Conservation (phyloP, 2,888 invertebrate species). For the Andricus quercusramuli region DNA sequence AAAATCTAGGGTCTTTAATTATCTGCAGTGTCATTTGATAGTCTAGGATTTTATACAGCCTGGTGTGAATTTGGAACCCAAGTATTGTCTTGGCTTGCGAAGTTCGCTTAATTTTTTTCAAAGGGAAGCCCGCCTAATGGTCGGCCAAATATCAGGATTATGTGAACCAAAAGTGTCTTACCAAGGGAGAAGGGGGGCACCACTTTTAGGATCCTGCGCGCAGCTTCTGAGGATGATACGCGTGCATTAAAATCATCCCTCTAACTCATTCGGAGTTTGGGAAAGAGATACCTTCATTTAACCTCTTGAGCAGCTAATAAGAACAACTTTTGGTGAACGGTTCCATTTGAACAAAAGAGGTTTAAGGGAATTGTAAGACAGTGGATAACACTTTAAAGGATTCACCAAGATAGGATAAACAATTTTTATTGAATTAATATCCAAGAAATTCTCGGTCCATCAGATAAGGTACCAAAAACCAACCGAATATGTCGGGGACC, state of each 20-base stretch:
- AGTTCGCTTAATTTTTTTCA: background rate
- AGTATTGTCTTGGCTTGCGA: background rate
- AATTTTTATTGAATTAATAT: background rate
- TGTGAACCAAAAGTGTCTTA: slow-evolving; percentile 20
- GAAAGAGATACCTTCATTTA: background rate
- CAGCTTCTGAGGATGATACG: background rate
- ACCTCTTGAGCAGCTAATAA: background rate
- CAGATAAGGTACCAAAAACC: background rate
- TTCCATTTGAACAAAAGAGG: background rate
- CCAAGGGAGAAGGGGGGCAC: slow-evolving; percentile 3
- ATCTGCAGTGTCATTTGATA: background rate
- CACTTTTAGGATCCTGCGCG: slow-evolving; percentile 21
- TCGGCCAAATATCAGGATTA: slow-evolving; percentile 19
- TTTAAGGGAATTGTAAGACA: background rate
- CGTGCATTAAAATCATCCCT: background rate
- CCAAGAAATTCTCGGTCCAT: too few species aligned
- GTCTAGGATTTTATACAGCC: background rate
- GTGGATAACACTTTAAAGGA: too few species aligned
- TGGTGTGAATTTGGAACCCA: background rate
- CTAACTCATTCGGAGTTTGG: background rate
- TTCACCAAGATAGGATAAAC: background rate
- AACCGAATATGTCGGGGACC: background rate
- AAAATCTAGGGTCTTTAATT: background rate
- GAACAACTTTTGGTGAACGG: slow-evolving; percentile 32
- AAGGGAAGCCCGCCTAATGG: slow-evolving; percentile 2